These are phyloP conservation scores for Miniopterus natalensis DNA, from an alignment of 2,113 vertebrate genomes.

Conservation along the genomic window DNA sequence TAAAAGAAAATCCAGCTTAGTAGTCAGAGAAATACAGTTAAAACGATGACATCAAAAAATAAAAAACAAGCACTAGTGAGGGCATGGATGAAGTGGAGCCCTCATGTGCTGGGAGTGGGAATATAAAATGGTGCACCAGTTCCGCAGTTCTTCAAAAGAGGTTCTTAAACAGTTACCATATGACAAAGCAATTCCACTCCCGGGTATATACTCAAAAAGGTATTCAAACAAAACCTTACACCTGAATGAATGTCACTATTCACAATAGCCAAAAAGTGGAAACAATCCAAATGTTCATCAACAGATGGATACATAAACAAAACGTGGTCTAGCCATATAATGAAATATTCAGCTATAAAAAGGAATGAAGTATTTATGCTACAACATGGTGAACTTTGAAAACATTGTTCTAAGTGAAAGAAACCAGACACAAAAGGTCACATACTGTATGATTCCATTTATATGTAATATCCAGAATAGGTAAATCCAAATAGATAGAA, in stretches of 20 bases:
- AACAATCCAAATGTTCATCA: background rate
- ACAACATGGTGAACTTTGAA: background rate
- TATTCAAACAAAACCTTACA: background rate
- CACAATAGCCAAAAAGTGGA: background rate
- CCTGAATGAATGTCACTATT: background rate
- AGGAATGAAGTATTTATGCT: background rate
- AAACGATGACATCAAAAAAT: background rate
- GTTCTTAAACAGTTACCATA: background rate
- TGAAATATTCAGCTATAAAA: background rate
- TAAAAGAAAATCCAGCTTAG: background rate
- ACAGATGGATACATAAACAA: background rate
- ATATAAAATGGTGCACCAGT: background rate
- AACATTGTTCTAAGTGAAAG: background rate
- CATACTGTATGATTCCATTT: background rate
- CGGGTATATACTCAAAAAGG: background rate
- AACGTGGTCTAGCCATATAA: background rate
- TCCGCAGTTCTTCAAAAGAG: background rate
- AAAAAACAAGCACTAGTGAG: background rate
- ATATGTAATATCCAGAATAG: background rate
- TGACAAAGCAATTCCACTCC: background rate
- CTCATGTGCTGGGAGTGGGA: background rate
- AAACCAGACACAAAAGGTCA: background rate
- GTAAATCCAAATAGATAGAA: background rate
- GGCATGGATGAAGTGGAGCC: background rate
- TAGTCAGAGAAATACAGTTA: background rate